Base-by-base conservation (phyloP, 1,140 invertebrate genomes). In the Ephestia elutella region DNA sequence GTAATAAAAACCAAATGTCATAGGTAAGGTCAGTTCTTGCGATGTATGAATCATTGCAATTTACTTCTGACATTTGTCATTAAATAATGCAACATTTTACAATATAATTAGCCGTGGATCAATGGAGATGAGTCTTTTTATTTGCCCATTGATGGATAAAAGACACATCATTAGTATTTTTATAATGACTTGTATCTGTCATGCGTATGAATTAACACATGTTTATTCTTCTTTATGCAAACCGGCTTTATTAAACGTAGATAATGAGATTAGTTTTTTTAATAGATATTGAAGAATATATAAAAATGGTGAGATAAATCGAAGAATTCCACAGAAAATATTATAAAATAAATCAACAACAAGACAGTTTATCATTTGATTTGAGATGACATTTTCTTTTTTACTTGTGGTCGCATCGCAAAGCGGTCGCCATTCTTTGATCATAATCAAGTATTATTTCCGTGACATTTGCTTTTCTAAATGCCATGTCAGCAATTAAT, bases 1-100 rank as follows among this genome's bases (percentile, higher is more conserved):
- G 38, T 44, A 10, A 44, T 44, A 44, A 44, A 44, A 44, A 44
- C 38, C 13, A 44, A 44, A 44, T 44, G 38, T 44, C 38, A 44
- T 17, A 44, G n/a, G 38, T 44, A 44, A 44, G 38, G 38, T 44
- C 38, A 44, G 5, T 15, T 15, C 0, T 15, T 44, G 38, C 38
- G 7, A 15, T 44, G 3, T 15, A 15, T 44, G 38, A 44, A 44
- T 44, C 38, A 44, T 44, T 38, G 32, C 5, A 38, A 11, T 8
- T 38, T 11, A 38, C 32, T 32, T 32, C 30, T 44, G 38, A 17
- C 38, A 44, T 44, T 44, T 44, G 38, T 44, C 38, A 44, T 44
- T 44, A 44, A 44, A n/a, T 44, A 44, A 15, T n/a, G 15, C 38
- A 44, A 44, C n/a, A 17, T 44, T 44, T 25, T 44, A 15, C 38